A percentile compares a stretch with the other conserved stretches of the same genome.
Evolutionary conservation across 2,888 invertebrate genomes (phyloP).

Genomic region (Phytoseiulus persimilis): DNA sequence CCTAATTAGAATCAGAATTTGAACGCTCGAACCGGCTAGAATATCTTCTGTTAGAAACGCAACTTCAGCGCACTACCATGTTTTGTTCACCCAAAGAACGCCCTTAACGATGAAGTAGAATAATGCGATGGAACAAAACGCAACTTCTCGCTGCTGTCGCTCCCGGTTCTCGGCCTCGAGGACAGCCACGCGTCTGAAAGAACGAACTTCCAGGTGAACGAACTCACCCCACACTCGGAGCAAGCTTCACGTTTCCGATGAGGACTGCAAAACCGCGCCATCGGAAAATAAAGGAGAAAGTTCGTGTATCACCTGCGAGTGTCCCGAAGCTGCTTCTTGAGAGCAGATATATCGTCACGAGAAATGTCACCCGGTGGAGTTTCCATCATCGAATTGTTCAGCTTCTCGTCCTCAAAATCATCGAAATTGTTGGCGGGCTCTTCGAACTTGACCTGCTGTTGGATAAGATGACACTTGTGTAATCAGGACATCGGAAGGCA

Average conservation of each 20-base stretch:
- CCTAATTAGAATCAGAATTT: background rate
- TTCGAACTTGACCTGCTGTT: conserved; percentile 20
- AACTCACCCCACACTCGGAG: no score
- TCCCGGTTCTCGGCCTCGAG: conserved; percentile 75
- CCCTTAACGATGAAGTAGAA: conserved; percentile 77
- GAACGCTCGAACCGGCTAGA: background rate
- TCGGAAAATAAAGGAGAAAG: background rate
- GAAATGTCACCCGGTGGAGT: conserved; percentile 24
- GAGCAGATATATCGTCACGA: conserved; percentile 16
- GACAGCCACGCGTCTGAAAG: conserved; percentile 63
- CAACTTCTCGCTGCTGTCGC: conserved; percentile 73
- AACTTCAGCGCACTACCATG: conserved; percentile 36
- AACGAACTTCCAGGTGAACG: background rate
- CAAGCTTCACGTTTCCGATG: no score
- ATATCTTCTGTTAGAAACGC: background rate
- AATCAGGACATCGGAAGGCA: background rate
- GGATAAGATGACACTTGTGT: background rate
- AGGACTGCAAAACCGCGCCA: no score
- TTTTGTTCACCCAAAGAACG: conserved; percentile 66
- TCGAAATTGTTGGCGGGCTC: conserved; percentile 21
- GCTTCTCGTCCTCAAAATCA: conserved; percentile 33
- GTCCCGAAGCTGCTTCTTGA: conserved; percentile 18
- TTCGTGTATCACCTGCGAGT: background rate
- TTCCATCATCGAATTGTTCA: conserved; percentile 7
- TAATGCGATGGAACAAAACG: conserved; percentile 71